Base-by-base conservation (phyloP, 1,140 invertebrate species). In the Thrips palmi region DNA sequence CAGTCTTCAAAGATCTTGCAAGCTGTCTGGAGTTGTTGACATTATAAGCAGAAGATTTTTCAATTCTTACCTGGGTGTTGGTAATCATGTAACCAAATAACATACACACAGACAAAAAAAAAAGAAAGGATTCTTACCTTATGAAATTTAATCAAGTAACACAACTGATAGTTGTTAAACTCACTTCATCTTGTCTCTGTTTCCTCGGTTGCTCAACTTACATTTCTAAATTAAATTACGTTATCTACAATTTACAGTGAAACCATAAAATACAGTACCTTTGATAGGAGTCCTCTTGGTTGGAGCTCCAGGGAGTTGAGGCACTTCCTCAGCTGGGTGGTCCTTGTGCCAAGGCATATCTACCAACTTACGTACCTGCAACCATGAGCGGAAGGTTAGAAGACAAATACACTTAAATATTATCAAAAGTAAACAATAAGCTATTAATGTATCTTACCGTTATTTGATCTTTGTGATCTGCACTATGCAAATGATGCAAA, bases 401-500 rank as follows among this genome's bases (percentile, higher is more conserved):
- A 46, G 37, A 49, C 46, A 49, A 30, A 29, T 29, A 28, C 25
- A 22, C 19, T 12, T 14, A 30, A 41, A 37, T 32, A 37, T 11
- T 7, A 12, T 14, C 12, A 22, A 14, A 22, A 7, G 3, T 15
- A 31, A 41, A 11, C 12, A 41, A 15, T 35, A 35, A 6, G 15
- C 4, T 8, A 42, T 4, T 39, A 1, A 38, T 14, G 14, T 25
- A 40, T 58, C 57, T 60, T 56, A 69, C 67, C 51, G 60, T 50
- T 35, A 63, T 59, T 40, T 55, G 50, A 52, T 72, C 69, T 55
- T 74, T 74, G 60, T 87, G 83, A 15, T 75, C 70, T 43, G 70
- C 64, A 37, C 69, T 70, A 51, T 86, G 82, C 37, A 85, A 64
- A 67, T 86, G 83, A 57, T 75, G 74, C 28, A 87, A 59, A 55